A percentile compares a stretch with the other conserved stretches of the same genome.
phyloP scores from a whole-genome alignment of 2,888 invertebrate species.

The Pachycephus smyrnensis region DNA sequence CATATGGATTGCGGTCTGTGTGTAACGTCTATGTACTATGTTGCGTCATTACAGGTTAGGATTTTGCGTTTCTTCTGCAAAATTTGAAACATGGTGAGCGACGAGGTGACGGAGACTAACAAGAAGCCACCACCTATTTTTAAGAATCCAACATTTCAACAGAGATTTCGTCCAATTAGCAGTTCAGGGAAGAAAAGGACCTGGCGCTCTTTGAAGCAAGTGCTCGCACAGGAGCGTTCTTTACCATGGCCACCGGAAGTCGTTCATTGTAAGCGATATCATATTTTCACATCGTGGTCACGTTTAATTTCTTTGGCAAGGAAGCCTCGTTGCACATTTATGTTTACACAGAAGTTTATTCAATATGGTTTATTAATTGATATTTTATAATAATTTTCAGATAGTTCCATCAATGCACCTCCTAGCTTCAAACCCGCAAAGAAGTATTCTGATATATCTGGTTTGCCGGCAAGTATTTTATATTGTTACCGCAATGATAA shows the following conservation, averaged over 20 bases:
- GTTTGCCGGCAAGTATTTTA: constrained; percentile 74
- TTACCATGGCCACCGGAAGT: constrained; percentile 83
- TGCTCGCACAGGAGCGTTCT: constrained; percentile 82
- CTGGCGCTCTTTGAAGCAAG: constrained; percentile 92
- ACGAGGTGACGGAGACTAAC: constrained; percentile 50
- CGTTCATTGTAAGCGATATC: constrained; percentile 76
- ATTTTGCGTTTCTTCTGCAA: background rate
- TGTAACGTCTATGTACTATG: background rate
- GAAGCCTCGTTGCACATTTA: background rate
- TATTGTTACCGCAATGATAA: constrained; percentile 4
- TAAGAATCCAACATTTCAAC: constrained; percentile 58
- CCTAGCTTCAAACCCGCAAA: constrained; percentile 92
- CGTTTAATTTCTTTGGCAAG: constrained; percentile 2
- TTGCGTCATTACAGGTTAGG: background rate
- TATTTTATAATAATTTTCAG: constrained; percentile 66
- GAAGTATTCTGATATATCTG: constrained; percentile 94
- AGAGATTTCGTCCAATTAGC: constrained; percentile 58
- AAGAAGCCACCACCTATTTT: constrained; percentile 56
- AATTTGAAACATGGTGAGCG: constrained; percentile 51
- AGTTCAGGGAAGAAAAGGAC: constrained; percentile 77
- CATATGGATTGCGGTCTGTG: too few relatives aligned
- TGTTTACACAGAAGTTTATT: background rate
- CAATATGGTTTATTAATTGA: constrained; percentile 2
- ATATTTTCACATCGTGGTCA: background rate
- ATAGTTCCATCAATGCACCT: constrained; percentile 90